Evolutionary conservation across 2,888 invertebrate species (phyloP), one percentile per base, ranked within the genome.

Genomic region (Oscheius onirici): DNA sequence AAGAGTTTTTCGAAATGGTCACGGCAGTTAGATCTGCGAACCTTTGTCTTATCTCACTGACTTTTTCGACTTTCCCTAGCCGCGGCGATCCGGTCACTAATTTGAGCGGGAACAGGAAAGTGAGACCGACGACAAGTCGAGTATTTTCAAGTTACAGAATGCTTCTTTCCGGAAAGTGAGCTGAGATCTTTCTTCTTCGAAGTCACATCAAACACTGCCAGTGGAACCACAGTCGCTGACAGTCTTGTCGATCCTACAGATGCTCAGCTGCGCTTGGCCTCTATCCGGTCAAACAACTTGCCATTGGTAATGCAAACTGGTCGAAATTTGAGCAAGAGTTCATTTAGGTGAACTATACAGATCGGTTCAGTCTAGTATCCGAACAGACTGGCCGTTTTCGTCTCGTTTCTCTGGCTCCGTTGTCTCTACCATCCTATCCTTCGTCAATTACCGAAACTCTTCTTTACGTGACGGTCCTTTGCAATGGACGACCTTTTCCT

Each of bases 401-500:
- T 41, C 54, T 82, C 26, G 40, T 73, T 17, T 72, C 71, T 6
- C 46, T 46, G 13, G 34, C 55, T 15, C 54, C 68, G 2, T 43
- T 83, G 40, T 44, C 46, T 11, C 71, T 85, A 22, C 84, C 85
- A 24, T 71, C 73, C 26, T 85, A 79, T 54, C 85, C 85, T 22
- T 84, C 85, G 5, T 58, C 73, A 1, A 58, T 83, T 28, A 82
- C 81, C 61, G 81, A 86, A 24, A 80, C 85, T 3, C 72, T 78
- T 49, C 73, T 86, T 8, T 86, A 82, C 65, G 69, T 83, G 11
- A 86, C 84, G 3, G 79, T 87, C 8, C 58, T 76, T 22, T 86
- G 86, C 74, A 87, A 86, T 71, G 77, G 76, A 20, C 72, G 79
- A 54, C 74, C 83, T 1, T 83, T 83, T 63, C 86, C 86, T 24